These are phyloP conservation scores for Candidula unifasciata DNA, from an alignment of 2,888 invertebrate species.

Conservation along the genomic window DNA sequence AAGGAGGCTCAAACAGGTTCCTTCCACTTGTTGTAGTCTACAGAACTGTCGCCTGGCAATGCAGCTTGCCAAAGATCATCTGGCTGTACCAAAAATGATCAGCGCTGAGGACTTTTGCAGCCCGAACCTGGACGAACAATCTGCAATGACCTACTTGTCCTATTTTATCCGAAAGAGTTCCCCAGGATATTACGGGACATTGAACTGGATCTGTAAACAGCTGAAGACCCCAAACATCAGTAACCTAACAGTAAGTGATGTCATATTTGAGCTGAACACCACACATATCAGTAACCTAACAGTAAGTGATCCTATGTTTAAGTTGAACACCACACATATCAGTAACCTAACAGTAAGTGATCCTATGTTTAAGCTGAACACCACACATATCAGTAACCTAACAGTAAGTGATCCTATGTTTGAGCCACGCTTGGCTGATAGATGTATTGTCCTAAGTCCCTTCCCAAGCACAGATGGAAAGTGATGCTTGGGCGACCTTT, in stretches of 20 bases:
- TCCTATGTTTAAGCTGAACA: not conserved
- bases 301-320: slow-evolving; percentile 81
- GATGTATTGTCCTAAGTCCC: no score
- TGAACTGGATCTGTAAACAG: slow-evolving; percentile 91
- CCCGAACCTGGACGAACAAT: slow-evolving; percentile 95
- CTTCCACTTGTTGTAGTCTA: slow-evolving; percentile 82
- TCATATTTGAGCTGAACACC: not conserved
- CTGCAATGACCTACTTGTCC: slow-evolving; percentile 98
- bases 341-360: slow-evolving; percentile 92
- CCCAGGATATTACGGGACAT: slow-evolving; percentile 91
- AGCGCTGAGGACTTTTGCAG: slow-evolving; percentile 97
- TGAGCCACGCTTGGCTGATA: no score
- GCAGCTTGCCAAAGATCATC: slow-evolving; percentile 92
- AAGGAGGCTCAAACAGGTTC: not conserved
- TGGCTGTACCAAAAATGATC: slow-evolving; percentile 94
- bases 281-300: slow-evolving; percentile 91
- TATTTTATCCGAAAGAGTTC: slow-evolving; percentile 98
- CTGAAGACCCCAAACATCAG: slow-evolving; percentile 86
- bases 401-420: slow-evolving; percentile 84
- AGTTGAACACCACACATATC: slow-evolving; percentile 79
- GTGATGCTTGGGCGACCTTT: no score
- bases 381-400: slow-evolving; percentile 87
- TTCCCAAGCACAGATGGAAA: no score
- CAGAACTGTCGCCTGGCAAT: slow-evolving; percentile 97
- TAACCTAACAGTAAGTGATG: slow-evolving; percentile 91